Conservation (phyloP, 2,888 invertebrate genomes). For the Cephalotes varians region DNA sequence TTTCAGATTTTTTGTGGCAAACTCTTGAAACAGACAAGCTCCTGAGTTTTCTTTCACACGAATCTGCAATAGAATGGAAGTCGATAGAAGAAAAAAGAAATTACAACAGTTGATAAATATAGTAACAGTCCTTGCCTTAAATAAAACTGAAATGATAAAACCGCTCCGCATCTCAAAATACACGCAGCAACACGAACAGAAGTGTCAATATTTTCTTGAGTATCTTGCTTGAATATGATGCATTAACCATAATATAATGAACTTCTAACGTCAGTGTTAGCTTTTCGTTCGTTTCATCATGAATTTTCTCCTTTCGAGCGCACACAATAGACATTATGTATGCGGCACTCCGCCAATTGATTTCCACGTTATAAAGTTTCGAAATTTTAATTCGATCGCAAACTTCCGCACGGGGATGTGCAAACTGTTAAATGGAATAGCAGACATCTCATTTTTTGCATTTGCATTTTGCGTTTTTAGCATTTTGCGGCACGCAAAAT, state of each 20-base stretch:
- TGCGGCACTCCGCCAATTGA: conserved; percentile 5
- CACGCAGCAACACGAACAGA: neutral
- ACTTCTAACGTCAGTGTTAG: conserved; percentile 12
- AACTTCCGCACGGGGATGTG: conserved; percentile 1
- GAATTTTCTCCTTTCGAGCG: conserved; percentile 5
- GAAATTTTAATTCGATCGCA: conserved; percentile 30
- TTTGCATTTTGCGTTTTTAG: conserved; percentile 7
- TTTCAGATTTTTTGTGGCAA: too few species aligned
- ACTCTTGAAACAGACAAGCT: too few species aligned
- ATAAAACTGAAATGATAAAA: neutral
- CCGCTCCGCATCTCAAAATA: neutral
- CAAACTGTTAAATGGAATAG: conserved; percentile 23
- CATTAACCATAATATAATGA: conserved; percentile 21
- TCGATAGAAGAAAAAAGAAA: neutral
- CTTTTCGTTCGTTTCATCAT: conserved; percentile 5
- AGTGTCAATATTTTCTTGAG: neutral
- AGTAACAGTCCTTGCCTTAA: neutral
- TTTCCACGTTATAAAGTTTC: conserved; percentile 3
- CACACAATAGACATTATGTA: conserved; percentile 7
- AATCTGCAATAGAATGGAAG: too few species aligned
- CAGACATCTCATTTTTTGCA: neutral
- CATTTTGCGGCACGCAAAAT: neutral
- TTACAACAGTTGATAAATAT: neutral
- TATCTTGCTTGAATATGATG: conserved; percentile 2
- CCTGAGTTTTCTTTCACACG: too few species aligned